Conservation (phyloP, 2,113 vertebrate genomes). For the Excalfactoria chinensis region DNA sequence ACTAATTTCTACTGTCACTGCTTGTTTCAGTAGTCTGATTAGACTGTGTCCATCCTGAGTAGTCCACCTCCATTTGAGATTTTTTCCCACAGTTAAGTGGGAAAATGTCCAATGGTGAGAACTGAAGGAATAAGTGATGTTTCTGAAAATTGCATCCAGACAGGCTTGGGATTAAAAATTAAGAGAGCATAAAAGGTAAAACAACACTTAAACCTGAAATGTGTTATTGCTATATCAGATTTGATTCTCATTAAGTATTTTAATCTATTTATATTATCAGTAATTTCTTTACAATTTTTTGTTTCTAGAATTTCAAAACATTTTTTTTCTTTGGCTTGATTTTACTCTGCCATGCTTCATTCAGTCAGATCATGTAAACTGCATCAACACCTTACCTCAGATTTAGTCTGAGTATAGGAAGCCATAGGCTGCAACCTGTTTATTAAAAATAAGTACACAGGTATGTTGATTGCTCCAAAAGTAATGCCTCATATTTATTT, state of each 20-base stretch:
- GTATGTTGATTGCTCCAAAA: background rate
- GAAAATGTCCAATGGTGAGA: background rate
- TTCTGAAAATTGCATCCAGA: background rate
- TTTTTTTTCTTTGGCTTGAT: background rate
- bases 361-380: background rate
- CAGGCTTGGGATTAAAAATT: background rate
- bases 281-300: background rate
- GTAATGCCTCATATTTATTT: background rate
- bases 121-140: background rate
- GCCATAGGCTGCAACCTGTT: background rate
- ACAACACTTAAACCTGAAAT: background rate
- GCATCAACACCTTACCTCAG: background rate
- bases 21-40: background rate
- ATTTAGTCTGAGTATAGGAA: background rate
- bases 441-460: background rate
- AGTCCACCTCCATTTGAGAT: background rate
- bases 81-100: background rate
- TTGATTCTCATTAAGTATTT: background rate
- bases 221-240: background rate
- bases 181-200: background rate
- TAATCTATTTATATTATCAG: background rate
- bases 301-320: background rate
- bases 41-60: background rate
- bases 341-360: background rate
- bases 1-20: background rate